Conservation (phyloP, 2,888 invertebrate genomes). For the Protonemura montana region DNA sequence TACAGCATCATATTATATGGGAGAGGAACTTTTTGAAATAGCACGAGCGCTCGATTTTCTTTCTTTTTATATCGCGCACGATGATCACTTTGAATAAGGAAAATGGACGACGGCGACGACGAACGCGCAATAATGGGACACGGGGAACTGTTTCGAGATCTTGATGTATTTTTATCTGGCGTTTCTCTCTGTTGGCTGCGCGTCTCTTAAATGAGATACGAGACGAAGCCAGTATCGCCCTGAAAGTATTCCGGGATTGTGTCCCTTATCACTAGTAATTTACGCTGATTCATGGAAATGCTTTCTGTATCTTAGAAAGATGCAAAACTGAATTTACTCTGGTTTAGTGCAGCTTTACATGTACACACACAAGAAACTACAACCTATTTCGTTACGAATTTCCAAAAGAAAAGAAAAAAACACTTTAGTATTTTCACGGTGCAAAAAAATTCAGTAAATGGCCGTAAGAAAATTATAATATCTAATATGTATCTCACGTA, state of each 20-base stretch:
- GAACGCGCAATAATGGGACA: constrained; percentile 23
- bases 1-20: constrained; percentile 44
- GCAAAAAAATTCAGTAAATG: not conserved
- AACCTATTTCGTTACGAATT: not conserved
- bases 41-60: constrained; percentile 8
- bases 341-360: not conserved
- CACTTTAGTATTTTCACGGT: not conserved
- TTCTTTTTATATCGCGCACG: constrained; percentile 44
- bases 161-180: not conserved
- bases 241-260: not conserved
- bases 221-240: not conserved
- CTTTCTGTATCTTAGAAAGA: not conserved
- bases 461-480: constrained; percentile 43
- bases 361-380: not conserved
- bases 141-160: not conserved
- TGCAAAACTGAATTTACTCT: not conserved
- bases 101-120: constrained; percentile 40
- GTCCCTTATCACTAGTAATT: not conserved
- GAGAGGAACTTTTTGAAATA: constrained; percentile 20
- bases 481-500: constrained; percentile 50
- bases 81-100: constrained; percentile 49
- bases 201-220: not conserved
- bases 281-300: not conserved
- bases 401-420: not conserved
- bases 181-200: not conserved